Percentiles rank a stretch among this genome's conserved stretches.
Conservation (phyloP, 2,888 invertebrate genomes). For the Macrosoma leucophasiata region DNA sequence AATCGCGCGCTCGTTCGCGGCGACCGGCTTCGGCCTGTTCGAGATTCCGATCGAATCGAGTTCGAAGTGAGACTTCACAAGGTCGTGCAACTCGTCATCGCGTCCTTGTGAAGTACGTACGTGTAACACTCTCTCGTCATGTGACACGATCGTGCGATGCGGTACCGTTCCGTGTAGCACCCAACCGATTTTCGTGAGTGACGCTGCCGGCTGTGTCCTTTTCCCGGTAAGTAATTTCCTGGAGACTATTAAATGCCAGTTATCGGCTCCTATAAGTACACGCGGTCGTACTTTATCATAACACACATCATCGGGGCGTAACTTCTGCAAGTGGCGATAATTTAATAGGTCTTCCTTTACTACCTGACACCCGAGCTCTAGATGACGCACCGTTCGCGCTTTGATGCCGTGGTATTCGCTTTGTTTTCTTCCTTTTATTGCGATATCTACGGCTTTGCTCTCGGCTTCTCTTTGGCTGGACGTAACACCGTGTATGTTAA, state of each 20-base stretch:
- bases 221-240: conserved; percentile 1
- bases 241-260: neutral
- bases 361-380: neutral
- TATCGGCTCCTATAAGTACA: neutral
- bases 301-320: neutral
- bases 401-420: neutral
- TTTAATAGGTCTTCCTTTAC: neutral
- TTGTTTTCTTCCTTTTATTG: neutral
- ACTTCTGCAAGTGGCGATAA: neutral
- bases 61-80: neutral
- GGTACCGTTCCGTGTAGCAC: conserved; percentile 4
- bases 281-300: neutral
- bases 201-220: neutral
- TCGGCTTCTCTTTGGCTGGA: neutral
- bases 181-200: conserved; percentile 5
- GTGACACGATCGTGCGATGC: neutral
- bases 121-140: neutral
- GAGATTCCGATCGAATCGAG: neutral
- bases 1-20: neutral
- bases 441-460: neutral
- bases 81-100: neutral
- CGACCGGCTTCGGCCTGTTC: neutral
- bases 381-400: neutral
- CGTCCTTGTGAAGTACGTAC: neutral
- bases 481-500: conserved; percentile 1